Evolutionary conservation across 2,888 invertebrate species (phyloP).

Genomic region (Megastigmus dorsalis): DNA sequence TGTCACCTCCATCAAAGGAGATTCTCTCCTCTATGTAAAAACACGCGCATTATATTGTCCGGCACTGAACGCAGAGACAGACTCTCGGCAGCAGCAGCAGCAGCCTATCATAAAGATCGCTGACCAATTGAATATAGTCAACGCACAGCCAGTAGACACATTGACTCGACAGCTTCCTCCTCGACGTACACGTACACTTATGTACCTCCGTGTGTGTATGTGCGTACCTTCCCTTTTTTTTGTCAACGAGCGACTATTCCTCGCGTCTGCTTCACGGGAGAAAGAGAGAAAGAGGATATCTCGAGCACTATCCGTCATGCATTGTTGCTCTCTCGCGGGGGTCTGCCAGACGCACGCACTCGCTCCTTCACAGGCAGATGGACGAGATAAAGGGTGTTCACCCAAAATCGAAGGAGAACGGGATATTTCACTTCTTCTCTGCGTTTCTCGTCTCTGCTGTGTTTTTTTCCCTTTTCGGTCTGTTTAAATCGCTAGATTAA

Average conservation of each 20-base stretch:
- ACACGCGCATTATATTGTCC: neutral
- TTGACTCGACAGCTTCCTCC: constrained; percentile 11
- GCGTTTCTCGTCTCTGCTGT: neutral
- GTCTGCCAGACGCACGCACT: constrained; percentile 12
- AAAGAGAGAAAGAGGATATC: constrained; percentile 1
- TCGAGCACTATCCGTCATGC: constrained; percentile 43
- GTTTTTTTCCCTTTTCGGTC: constrained; percentile 6
- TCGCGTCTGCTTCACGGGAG: neutral
- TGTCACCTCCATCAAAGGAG: neutral
- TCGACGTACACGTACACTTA: neutral
- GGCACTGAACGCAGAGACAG: neutral
- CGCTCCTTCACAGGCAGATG: constrained; percentile 33
- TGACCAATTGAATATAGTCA: constrained; percentile 43
- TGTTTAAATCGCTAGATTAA: constrained; percentile 19
- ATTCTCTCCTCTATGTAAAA: neutral
- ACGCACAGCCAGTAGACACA: constrained; percentile 12
- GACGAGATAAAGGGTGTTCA: constrained; percentile 40
- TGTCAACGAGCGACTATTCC: neutral
- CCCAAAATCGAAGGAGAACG: constrained; percentile 40
- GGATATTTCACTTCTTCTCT: too few relatives aligned
- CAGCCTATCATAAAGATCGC: constrained; percentile 15
- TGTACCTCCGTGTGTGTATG: neutral
- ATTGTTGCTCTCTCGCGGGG: constrained; percentile 40
- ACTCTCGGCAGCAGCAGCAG: neutral
- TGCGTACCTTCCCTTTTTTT: neutral